A percentile compares a stretch with the other conserved stretches of the same genome.
These are phyloP conservation scores for Fregetta grallaria DNA, from an alignment of 2,113 vertebrate genomes.

Conservation along the genomic window DNA sequence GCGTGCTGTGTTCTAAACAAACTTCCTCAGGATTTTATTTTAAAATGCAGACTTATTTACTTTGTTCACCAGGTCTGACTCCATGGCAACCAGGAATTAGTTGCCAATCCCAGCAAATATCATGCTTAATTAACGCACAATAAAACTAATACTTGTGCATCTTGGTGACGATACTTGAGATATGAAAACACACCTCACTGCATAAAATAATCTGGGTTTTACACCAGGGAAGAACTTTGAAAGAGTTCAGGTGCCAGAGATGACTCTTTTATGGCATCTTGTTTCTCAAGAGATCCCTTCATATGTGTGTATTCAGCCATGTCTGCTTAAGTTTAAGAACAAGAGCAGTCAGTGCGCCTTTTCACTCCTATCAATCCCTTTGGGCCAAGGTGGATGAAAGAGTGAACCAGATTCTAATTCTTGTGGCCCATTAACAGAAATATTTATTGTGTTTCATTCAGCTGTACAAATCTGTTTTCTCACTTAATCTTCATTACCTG, in stretches of 20 bases:
- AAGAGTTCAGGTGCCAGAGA: background rate
- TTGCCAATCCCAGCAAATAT: background rate
- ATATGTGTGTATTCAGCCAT: background rate
- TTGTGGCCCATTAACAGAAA: background rate
- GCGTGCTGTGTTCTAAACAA: background rate
- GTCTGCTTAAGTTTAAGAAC: background rate
- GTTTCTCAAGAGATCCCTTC: background rate
- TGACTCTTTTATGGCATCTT: background rate
- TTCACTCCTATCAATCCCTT: background rate
- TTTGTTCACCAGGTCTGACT: background rate
- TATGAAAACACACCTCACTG: background rate
- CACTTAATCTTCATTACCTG: slow-evolving; percentile 1
- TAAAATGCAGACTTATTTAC: background rate
- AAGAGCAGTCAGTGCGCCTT: background rate
- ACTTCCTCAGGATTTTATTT: background rate
- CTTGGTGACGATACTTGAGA: background rate
- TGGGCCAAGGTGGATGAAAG: background rate
- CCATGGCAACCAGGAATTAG: background rate
- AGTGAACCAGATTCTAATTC: background rate
- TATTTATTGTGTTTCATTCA: background rate
- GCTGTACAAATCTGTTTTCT: background rate
- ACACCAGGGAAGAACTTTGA: background rate
- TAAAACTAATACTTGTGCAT: background rate
- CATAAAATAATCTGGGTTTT: background rate
- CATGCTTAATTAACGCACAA: background rate